Evolutionary conservation across 2,888 invertebrate genomes (phyloP), one percentile per base, ranked within the genome.

Genomic region (Drosophila maculinotata): DNA sequence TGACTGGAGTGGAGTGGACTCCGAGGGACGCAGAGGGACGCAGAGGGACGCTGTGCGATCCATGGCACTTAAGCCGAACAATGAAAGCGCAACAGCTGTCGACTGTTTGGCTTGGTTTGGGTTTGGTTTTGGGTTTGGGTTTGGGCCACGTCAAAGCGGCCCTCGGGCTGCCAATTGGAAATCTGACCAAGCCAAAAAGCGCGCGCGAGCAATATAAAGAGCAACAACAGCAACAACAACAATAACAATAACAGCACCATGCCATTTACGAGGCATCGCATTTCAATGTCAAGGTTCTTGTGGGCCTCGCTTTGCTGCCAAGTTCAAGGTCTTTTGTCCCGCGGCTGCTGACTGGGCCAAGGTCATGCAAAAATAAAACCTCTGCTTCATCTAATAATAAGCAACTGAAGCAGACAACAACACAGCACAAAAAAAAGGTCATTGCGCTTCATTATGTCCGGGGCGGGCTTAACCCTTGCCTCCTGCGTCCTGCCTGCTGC

Each of bases 21-120:
- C n/a, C n/a, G n/a, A n/a, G n/a, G n/a, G n/a, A n/a, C n/a, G 26
- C 30, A 2, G 35, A 39, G 48, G 33, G 30, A 39, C 47, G 31
- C 15, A n/a, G 41, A n/a, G n/a, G n/a, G n/a, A n/a, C n/a, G n/a
- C n/a, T 42, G 38, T 65, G 65, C 72, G 73, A 70, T 79, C 63
- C 74, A 67, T 63, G 71, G 74, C 65, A 74, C 74, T 82, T 83
- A 77, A 80, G 79, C 76, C 60, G 79, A 81, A 81, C 80, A 81
- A 81, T 84, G 85, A 81, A 76, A 82, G 77, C 83, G 45, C 59
- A 63, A 53, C 65, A 71, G 67, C 54, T 69, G 59, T 69, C 59
- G 41, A 51, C 56, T 70, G 63, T 64, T 59, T 35, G 54, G 33
- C 20, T 51, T n/a, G n/a, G n/a, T n/a, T n/a, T n/a, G n/a, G n/a